phyloP scores from a whole-genome alignment of 2,888 invertebrate species.

The Drosophila picticornis region DNA sequence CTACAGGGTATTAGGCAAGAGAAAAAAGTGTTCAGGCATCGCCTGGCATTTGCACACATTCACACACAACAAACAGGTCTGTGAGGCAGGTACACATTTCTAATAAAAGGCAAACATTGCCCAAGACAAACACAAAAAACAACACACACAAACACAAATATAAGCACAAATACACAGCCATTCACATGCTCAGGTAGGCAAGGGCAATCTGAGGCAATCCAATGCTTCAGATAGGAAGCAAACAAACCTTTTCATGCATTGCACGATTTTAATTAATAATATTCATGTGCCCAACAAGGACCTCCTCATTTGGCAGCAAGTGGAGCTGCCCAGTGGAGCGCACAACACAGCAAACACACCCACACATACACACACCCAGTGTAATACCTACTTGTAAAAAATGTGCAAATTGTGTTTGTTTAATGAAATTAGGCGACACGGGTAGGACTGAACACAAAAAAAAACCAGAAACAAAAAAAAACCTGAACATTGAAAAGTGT shows the following conservation, averaged over 20 bases:
- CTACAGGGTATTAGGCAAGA: conserved; percentile 25
- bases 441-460: conserved; percentile 9
- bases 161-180: conserved; percentile 11
- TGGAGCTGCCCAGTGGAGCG: conserved; percentile 15
- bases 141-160: conserved; percentile 46
- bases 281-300: conserved; percentile 49
- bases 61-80: conserved; percentile 10
- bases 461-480: background rate
- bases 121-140: conserved; percentile 57
- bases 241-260: conserved; percentile 72
- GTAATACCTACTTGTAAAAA: conserved; percentile 7
- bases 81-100: conserved; percentile 51
- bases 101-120: conserved; percentile 75
- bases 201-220: conserved; percentile 41
- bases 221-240: conserved; percentile 44
- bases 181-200: conserved; percentile 4
- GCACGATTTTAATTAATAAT: conserved; percentile 83
- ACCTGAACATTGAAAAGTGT: conserved; percentile 15
- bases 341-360: conserved; percentile 26
- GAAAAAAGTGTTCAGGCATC: conserved; percentile 26
- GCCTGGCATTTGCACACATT: conserved; percentile 31
- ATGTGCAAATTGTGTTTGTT: conserved; percentile 52
- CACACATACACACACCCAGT: conserved; percentile 13
- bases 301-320: conserved; percentile 24
- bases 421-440: conserved; percentile 66